Evolutionary conservation across 2,888 invertebrate genomes (phyloP).

Genomic region (Oithona nana): DNA sequence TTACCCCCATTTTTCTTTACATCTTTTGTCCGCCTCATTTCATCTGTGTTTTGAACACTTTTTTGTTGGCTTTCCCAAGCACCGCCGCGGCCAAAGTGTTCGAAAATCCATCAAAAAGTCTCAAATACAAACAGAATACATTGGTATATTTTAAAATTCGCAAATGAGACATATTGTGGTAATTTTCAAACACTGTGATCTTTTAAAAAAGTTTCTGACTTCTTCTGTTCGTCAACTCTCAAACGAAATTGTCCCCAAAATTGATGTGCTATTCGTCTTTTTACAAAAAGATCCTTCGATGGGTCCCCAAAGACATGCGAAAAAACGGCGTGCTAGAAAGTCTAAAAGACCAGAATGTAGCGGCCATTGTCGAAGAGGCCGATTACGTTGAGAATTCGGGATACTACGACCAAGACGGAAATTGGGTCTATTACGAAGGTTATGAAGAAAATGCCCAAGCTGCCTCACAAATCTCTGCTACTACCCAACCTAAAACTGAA

Average conservation of each 20-base stretch:
- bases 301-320: background rate
- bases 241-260: too few species aligned
- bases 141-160: too few species aligned
- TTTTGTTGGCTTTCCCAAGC: too few species aligned
- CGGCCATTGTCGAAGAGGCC: slow-evolving; percentile 19
- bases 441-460: background rate
- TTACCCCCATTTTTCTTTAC: too few species aligned
- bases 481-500: background rate
- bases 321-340: background rate
- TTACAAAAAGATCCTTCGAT: background rate
- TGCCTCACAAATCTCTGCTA: too few species aligned
- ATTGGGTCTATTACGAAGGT: slow-evolving; percentile 16
- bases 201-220: background rate
- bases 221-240: too few species aligned
- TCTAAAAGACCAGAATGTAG: slow-evolving; percentile 19
- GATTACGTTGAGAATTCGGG: slow-evolving; percentile 19
- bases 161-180: too few species aligned
- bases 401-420: slow-evolving; percentile 21
- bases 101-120: too few species aligned
- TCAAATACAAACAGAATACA: too few species aligned
- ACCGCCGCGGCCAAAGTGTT: too few species aligned
- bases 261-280: background rate
- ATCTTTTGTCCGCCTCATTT: too few species aligned
- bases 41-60: too few species aligned
- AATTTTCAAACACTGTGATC: background rate